Evolutionary conservation across 2,797 vertebrate genomes (phyloP).

Genomic region (Arctocebus calabarensis): DNA sequence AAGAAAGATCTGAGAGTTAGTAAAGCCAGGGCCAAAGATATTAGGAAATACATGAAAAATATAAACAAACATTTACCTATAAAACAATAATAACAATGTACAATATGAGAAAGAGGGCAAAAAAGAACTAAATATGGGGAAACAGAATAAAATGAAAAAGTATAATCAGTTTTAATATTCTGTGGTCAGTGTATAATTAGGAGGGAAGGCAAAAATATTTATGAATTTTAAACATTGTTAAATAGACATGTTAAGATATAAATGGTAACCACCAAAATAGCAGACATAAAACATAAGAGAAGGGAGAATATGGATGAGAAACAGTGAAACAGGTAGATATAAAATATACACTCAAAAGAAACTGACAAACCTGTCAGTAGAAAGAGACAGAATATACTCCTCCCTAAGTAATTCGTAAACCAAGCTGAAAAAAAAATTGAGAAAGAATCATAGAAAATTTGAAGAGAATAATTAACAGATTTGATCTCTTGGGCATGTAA

Average conservation of each 20-base stretch:
- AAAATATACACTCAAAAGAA: neutral
- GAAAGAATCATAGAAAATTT: neutral
- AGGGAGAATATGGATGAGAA: neutral
- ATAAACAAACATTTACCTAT: neutral
- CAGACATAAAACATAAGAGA: neutral
- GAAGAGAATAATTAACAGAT: neutral
- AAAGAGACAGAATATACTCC: neutral
- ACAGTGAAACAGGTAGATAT: neutral
- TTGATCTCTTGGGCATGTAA: neutral
- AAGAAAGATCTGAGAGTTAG: constrained; percentile 4
- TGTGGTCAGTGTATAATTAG: neutral
- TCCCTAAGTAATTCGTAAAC: neutral
- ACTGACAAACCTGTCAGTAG: neutral
- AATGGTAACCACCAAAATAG: constrained; percentile 2
- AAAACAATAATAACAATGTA: neutral
- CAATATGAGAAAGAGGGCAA: neutral
- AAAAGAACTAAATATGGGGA: neutral
- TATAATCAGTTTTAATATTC: neutral
- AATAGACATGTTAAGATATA: constrained; percentile 14
- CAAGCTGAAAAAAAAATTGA: neutral
- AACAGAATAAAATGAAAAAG: neutral
- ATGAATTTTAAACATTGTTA: neutral
- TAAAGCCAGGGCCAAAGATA: neutral
- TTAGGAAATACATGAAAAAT: neutral
- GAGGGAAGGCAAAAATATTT: neutral